Conservation (phyloP, 2,888 invertebrate species). For the Rosalia funebris region DNA sequence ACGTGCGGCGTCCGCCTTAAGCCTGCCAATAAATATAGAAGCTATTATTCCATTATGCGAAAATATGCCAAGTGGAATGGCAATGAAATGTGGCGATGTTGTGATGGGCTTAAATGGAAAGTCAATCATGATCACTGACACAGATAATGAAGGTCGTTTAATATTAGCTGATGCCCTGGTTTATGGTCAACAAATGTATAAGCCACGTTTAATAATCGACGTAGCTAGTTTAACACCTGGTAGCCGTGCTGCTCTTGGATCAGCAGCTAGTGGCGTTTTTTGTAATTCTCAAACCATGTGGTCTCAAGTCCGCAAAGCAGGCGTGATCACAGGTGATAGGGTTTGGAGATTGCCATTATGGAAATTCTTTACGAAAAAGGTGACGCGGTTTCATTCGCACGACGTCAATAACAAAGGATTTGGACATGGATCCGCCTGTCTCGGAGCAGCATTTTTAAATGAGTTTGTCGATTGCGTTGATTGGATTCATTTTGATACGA, state of each 20-base stretch:
- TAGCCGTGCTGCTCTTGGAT: conserved; percentile 67
- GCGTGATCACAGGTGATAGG: conserved; percentile 69
- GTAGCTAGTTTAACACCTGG: conserved; percentile 76
- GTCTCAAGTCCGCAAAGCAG: conserved; percentile 66
- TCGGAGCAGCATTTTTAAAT: conserved; percentile 62
- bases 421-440: conserved; percentile 59
- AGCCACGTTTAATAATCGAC: conserved; percentile 73
- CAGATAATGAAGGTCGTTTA: conserved; percentile 67
- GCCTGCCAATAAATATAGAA: conserved; percentile 68
- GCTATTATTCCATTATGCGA: conserved; percentile 63
- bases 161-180: conserved; percentile 59
- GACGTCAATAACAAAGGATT: conserved; percentile 62
- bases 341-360: conserved; percentile 73
- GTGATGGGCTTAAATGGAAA: conserved; percentile 68
- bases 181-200: conserved; percentile 64
- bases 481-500: conserved; percentile 72
- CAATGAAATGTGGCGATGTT: conserved; percentile 67
- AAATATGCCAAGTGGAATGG: conserved; percentile 70
- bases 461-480: conserved; percentile 69
- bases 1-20: conserved; percentile 66
- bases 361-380: conserved; percentile 66
- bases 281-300: conserved; percentile 67
- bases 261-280: conserved; percentile 68
- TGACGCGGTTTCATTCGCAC: conserved; percentile 60
- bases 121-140: conserved; percentile 71